Conservation (phyloP, 2,113 vertebrate genomes). For the Cacatua alba region DNA sequence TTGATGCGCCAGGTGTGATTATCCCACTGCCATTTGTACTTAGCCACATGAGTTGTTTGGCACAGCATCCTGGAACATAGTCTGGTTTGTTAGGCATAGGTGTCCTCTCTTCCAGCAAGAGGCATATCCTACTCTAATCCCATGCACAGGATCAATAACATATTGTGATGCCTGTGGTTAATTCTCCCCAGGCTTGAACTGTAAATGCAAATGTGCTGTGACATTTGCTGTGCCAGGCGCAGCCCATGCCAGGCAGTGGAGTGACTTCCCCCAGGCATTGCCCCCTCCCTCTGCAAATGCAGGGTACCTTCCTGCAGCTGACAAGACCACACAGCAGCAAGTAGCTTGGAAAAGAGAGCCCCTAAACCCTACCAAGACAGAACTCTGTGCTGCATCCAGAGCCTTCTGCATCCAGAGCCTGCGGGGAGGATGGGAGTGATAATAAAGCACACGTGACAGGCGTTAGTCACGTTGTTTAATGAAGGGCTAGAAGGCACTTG, state of each 20-base stretch:
- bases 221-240: neutral
- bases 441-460: neutral
- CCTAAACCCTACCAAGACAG: neutral
- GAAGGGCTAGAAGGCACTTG: neutral
- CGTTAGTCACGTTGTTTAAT: neutral
- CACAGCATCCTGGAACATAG: neutral
- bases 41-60: neutral
- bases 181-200: neutral
- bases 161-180: neutral
- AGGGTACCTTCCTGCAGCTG: neutral
- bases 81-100: neutral
- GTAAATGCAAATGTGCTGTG: neutral
- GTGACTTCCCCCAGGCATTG: neutral
- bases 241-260: neutral
- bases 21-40: rapidly evolving
- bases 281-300: neutral
- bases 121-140: neutral
- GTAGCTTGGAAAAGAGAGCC: neutral
- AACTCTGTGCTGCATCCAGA: neutral
- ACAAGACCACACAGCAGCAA: neutral
- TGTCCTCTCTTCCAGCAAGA: neutral
- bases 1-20: neutral
- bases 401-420: neutral
- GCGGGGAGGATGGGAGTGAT: neutral
- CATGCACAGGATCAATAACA: neutral